These are phyloP conservation scores for Acrossocheilus wenchowensis DNA, from an alignment of 2,797 vertebrate genomes.

Conservation along the genomic window DNA sequence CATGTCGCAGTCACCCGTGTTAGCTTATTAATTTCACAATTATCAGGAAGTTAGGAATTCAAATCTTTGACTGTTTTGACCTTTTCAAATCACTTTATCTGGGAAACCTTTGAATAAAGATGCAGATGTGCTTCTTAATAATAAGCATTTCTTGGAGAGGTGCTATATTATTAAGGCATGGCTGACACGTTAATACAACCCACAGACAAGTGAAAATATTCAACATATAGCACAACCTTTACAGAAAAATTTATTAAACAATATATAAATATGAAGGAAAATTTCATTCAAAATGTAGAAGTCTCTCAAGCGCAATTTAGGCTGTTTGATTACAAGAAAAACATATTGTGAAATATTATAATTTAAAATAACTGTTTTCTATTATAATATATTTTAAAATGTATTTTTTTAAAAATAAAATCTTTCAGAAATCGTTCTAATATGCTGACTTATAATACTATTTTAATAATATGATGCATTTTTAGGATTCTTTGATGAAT, in stretches of 20 bases:
- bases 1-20: background rate
- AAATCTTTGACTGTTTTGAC: background rate
- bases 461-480: background rate
- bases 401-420: background rate
- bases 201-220: background rate
- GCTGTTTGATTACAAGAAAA: background rate
- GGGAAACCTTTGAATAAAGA: background rate
- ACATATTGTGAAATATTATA: background rate
- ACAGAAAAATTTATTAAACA: background rate
- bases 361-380: too few relatives aligned
- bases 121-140: background rate
- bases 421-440: background rate
- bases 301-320: too few relatives aligned
- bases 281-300: background rate
- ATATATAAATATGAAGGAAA: background rate
- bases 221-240: background rate
- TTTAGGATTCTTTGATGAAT: background rate
- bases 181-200: background rate
- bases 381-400: background rate
- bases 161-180: background rate
- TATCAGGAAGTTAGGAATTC: background rate
- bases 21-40: background rate
- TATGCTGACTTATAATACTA: background rate
- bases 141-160: background rate
- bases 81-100: background rate